Evolutionary conservation across 1,140 invertebrate species (phyloP).

Genomic region (Hylyphantes graminicola): DNA sequence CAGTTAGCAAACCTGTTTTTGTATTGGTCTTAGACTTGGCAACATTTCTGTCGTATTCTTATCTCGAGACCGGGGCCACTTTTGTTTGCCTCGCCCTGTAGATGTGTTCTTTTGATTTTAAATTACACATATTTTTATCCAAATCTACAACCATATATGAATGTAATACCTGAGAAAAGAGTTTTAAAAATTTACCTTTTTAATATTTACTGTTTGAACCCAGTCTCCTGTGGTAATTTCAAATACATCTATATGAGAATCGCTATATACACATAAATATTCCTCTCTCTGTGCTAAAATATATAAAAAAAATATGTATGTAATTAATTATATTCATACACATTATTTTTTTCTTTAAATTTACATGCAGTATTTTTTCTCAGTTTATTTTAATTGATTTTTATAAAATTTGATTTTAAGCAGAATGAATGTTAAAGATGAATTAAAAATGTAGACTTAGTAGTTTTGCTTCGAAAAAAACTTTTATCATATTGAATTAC

Average conservation of each 20-base stretch:
- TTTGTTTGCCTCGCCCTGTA: no score
- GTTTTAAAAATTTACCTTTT: conserved; percentile 66
- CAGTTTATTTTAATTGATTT: not conserved
- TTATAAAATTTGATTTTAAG: not conserved
- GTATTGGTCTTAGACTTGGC: no score
- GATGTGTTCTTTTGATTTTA: no score
- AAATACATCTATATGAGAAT: conserved; percentile 95
- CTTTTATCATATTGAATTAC: no score
- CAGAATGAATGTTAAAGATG: not conserved
- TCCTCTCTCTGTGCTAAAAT: conserved; percentile 53
- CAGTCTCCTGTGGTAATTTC: conserved; percentile 95
- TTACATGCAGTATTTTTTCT: not conserved
- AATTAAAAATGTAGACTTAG: not conserved
- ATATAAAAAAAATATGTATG: conserved; percentile 7
- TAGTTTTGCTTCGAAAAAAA: no score
- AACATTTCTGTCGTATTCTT: no score
- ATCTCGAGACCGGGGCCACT: no score
- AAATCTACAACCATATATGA: not conserved
- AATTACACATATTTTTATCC: no score
- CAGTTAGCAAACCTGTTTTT: no score
- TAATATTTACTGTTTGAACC: conserved; percentile 97
- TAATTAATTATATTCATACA: no score
- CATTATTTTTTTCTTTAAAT: not conserved
- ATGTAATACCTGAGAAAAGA: not conserved
- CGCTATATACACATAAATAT: conserved; percentile 60